These are phyloP conservation scores for Epicampocera succincta DNA, from an alignment of 2,888 invertebrate genomes.

Conservation along the genomic window DNA sequence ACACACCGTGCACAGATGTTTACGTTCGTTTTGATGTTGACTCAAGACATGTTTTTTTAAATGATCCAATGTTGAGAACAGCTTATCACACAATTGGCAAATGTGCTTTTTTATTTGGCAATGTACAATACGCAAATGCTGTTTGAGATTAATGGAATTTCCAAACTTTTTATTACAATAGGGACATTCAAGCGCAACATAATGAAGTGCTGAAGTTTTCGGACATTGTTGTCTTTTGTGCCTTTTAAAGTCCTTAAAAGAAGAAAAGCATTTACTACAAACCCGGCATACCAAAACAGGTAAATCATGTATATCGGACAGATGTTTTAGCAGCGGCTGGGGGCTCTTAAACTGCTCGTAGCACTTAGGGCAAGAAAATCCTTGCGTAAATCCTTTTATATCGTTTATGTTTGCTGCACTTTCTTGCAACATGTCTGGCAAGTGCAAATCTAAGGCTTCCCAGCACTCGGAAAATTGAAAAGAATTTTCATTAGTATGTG, in stretches of 20 bases:
- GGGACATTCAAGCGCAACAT: conserved; percentile 65
- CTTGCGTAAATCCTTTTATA: conserved; percentile 20
- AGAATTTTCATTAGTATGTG: conserved; percentile 72
- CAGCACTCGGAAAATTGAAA: conserved; percentile 74
- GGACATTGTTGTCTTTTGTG: conserved; percentile 61
- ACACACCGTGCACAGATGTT: conserved; percentile 72
- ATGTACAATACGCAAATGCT: conserved; percentile 73
- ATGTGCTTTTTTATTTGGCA: conserved; percentile 70
- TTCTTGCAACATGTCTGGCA: conserved; percentile 71
- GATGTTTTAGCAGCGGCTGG: conserved; percentile 69
- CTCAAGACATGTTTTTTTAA: conserved; percentile 74
- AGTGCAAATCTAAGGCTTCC: conserved; percentile 72
- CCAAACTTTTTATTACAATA: conserved; percentile 72
- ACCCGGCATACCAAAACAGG: conserved; percentile 49
- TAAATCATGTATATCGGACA: conserved; percentile 70
- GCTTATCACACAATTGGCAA: conserved; percentile 73
- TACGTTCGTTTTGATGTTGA: conserved; percentile 74
- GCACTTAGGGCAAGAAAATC: conserved; percentile 73
- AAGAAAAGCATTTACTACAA: conserved; percentile 62
- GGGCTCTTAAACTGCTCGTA: conserved; percentile 68
- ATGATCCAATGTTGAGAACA: conserved; percentile 73
- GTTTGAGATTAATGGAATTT: conserved; percentile 68
- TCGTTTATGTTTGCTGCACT: conserved; percentile 1
- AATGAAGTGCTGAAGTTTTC: not conserved
- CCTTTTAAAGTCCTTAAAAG: conserved; percentile 70